Percentiles rank a stretch among this genome's conserved stretches.
Evolutionary conservation across 2,797 vertebrate genomes (phyloP).

Genomic region (Alectoris magna): DNA sequence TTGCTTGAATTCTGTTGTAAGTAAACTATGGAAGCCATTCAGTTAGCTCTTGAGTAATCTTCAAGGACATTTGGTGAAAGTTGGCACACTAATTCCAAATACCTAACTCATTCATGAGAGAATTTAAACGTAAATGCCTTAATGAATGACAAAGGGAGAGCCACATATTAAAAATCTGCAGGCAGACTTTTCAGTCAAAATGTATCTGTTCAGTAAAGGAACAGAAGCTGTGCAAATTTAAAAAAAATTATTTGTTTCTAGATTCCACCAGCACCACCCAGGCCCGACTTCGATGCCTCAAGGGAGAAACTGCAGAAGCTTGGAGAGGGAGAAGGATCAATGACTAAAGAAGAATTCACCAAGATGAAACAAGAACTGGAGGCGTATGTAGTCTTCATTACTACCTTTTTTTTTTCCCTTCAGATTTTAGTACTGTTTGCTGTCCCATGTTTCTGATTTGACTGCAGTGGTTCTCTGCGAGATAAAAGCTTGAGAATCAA

Average conservation of each 20-base stretch:
- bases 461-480: constrained; percentile 36
- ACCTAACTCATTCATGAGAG: background rate
- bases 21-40: background rate
- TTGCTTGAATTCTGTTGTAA: constrained; percentile 11
- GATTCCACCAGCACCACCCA: constrained; percentile 96
- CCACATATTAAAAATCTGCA: constrained; percentile 3
- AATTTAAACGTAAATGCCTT: background rate
- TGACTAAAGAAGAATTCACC: constrained; percentile 99
- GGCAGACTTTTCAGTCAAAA: background rate
- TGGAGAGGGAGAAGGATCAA: constrained; percentile 97
- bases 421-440: constrained; percentile 25
- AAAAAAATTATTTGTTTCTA: constrained; percentile 72
- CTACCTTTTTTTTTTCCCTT: background rate
- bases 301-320: constrained; percentile 98
- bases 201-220: no score
- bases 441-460: constrained; percentile 50
- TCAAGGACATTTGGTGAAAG: background rate
- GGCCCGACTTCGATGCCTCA: constrained; percentile 97
- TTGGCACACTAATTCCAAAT: background rate
- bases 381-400: constrained; percentile 87
- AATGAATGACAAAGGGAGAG: background rate
- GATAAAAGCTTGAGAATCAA: constrained; percentile 37
- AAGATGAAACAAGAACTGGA: constrained; percentile 99
- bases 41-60: constrained; percentile 5
- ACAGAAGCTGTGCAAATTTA: background rate